These are phyloP conservation scores for Lanistes nyassanus DNA, from an alignment of 1,140 invertebrate species.

Conservation along the genomic window DNA sequence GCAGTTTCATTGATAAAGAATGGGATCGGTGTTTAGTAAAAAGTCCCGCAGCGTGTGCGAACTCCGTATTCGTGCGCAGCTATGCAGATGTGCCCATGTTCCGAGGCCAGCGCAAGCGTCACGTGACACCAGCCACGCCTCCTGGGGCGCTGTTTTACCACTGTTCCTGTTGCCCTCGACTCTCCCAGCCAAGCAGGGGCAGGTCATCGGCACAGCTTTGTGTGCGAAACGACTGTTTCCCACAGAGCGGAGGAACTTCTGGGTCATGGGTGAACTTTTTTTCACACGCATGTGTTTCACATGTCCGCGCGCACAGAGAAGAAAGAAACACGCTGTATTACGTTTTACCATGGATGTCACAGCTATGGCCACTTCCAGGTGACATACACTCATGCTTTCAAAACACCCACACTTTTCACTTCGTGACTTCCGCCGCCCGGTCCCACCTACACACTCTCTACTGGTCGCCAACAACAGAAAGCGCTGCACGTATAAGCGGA, in stretches of 20 bases:
- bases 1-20: conserved; percentile 2
- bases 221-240: neutral
- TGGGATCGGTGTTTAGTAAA: neutral
- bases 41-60: neutral
- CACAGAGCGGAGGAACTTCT: neutral
- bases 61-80: conserved; percentile 11
- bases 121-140: conserved; percentile 10
- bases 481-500: too few relatives aligned
- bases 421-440: too few relatives aligned
- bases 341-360: too few relatives aligned
- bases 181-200: neutral
- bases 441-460: too few relatives aligned
- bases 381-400: too few relatives aligned
- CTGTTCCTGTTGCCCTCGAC: neutral
- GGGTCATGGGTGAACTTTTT: neutral
- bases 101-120: neutral
- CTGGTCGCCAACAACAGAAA: too few relatives aligned
- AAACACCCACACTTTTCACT: too few relatives aligned
- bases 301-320: too few relatives aligned
- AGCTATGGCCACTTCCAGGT: too few relatives aligned
- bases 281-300: neutral
- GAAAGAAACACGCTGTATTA: too few relatives aligned
- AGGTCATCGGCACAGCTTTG: neutral
- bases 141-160: neutral
- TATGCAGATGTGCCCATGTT: neutral